phyloP scores from a whole-genome alignment of 2,888 invertebrate genomes.

The Leptopilina syphax region DNA sequence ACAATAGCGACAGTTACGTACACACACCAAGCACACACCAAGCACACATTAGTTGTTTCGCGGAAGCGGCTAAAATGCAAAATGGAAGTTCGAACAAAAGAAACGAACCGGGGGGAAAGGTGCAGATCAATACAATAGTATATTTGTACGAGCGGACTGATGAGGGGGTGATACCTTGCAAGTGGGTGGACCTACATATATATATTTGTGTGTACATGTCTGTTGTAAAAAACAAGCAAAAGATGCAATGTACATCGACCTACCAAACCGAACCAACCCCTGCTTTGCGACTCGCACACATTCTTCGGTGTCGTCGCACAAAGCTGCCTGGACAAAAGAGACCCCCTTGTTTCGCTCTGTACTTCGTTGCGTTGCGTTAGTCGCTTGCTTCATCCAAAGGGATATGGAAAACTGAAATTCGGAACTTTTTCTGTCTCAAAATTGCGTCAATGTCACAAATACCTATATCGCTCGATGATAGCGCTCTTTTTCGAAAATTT shows the following conservation, averaged over 20 bases:
- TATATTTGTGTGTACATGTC: conserved; percentile 42
- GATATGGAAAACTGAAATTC: conserved; percentile 23
- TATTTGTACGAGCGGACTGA: conserved; percentile 71
- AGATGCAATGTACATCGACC: conserved; percentile 55
- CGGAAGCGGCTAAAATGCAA: conserved; percentile 71
- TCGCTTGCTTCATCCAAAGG: not conserved
- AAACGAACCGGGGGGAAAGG: conserved; percentile 60
- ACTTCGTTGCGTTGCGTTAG: not conserved
- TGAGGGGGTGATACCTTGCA: conserved; percentile 68
- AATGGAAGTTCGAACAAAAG: conserved; percentile 72
- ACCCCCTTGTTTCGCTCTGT: not conserved
- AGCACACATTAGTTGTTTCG: conserved; percentile 72
- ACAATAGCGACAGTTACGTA: conserved; percentile 66
- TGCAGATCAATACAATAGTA: conserved; percentile 73
- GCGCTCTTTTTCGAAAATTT: no score
- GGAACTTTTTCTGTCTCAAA: not conserved
- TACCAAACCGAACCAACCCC: conserved; percentile 16
- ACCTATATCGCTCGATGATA: no score
- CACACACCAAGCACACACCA: conserved; percentile 59
- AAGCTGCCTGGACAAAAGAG: conserved; percentile 40
- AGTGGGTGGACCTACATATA: conserved; percentile 57
- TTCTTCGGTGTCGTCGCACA: conserved; percentile 43
- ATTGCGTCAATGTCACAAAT: no score
- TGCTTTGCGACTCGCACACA: conserved; percentile 30
- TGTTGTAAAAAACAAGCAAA: conserved; percentile 63